phyloP scores from a whole-genome alignment of 2,888 invertebrate species.

The Nudaria mundana region DNA sequence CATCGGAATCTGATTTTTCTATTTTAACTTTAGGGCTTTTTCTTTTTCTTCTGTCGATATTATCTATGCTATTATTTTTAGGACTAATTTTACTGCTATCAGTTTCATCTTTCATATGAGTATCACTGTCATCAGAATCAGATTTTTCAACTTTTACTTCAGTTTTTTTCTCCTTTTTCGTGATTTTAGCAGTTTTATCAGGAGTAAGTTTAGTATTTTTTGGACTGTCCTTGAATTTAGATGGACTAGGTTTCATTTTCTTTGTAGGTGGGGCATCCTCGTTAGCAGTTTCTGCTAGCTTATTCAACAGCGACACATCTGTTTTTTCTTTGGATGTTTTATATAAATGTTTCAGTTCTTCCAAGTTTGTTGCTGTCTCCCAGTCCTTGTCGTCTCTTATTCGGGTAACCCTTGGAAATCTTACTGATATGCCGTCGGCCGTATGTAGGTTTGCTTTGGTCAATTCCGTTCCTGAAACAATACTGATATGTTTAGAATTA shows the following conservation, averaged over 20 bases:
- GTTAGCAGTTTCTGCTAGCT: slow-evolving; percentile 57
- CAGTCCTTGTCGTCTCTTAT: slow-evolving; percentile 93
- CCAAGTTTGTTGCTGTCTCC: slow-evolving; percentile 90
- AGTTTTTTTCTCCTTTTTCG: slow-evolving; percentile 22
- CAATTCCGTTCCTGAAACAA: slow-evolving; percentile 84
- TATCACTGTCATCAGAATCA: slow-evolving; percentile 2
- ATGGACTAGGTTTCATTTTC: slow-evolving; percentile 50
- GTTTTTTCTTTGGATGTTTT: slow-evolving; percentile 85
- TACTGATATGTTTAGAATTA: not conserved
- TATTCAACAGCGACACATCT: slow-evolving; percentile 79
- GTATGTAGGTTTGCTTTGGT: slow-evolving; percentile 92
- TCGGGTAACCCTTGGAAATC: slow-evolving; percentile 94
- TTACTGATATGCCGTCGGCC: slow-evolving; percentile 95
- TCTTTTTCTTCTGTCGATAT: not conserved
- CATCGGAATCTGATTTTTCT: not conserved
- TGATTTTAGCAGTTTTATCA: slow-evolving; percentile 16
- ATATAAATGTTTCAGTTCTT: slow-evolving; percentile 86
- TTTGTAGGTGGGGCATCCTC: slow-evolving; percentile 44
- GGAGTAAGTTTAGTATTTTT: slow-evolving; percentile 22
- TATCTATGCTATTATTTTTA: slow-evolving; percentile 5
- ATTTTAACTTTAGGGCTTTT: not conserved
- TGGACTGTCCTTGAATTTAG: slow-evolving; percentile 42
- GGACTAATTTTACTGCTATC: slow-evolving; percentile 20
- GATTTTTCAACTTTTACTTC: slow-evolving; percentile 7
- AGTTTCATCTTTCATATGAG: slow-evolving; percentile 14